These are phyloP conservation scores for Rhopalosiphum maidis DNA, from an alignment of 1,140 invertebrate genomes.

Conservation along the genomic window DNA sequence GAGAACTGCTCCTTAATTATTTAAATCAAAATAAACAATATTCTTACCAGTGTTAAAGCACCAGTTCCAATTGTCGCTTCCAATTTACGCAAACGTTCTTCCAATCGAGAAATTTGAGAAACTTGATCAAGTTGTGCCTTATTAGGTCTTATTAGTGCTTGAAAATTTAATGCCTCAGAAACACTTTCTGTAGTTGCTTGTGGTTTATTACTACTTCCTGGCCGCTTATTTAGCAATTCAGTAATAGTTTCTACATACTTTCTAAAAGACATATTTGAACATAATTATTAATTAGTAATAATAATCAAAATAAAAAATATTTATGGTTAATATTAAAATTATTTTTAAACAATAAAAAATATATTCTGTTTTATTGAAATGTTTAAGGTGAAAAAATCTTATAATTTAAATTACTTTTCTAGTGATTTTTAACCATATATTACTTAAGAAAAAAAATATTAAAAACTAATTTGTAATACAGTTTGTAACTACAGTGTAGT, in stretches of 20 bases:
- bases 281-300: background rate
- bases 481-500: too few species aligned
- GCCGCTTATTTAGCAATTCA: constrained; percentile 8
- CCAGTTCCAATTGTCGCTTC: constrained; percentile 76
- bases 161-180: constrained; percentile 64
- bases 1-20: background rate
- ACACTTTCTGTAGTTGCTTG: background rate
- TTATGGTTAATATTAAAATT: background rate
- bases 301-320: background rate
- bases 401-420: background rate
- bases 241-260: constrained; percentile 38
- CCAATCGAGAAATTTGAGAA: constrained; percentile 74
- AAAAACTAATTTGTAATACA: background rate
- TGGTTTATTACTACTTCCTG: background rate
- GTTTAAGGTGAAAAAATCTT: background rate
- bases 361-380: background rate
- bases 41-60: constrained; percentile 66
- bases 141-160: constrained; percentile 70
- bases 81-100: constrained; percentile 76
- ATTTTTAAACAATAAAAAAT: background rate
- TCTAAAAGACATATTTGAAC: constrained; percentile 17
- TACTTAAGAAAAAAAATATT: background rate
- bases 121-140: constrained; percentile 74
- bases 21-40: background rate
- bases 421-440: background rate